phyloP scores from a whole-genome alignment of 2,888 invertebrate genomes.

The Camptogramma bilineatum region DNA sequence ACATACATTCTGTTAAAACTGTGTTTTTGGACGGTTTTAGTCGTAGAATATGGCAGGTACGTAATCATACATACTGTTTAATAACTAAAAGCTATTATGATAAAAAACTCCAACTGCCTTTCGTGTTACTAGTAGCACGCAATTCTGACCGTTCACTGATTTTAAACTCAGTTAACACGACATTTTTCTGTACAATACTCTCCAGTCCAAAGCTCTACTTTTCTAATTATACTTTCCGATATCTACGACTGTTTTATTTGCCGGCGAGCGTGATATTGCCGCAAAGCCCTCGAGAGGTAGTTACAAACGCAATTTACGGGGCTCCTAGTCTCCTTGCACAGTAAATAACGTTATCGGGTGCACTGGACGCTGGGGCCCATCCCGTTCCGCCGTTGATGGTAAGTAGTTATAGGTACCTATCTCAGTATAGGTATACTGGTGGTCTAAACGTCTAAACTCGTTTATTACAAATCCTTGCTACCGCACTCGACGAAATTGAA shows the following conservation, averaged over 20 bases:
- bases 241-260: slow-evolving; percentile 45
- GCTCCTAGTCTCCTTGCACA: slow-evolving; percentile 55
- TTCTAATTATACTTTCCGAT: slow-evolving; percentile 22
- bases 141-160: slow-evolving; percentile 1
- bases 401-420: slow-evolving; percentile 8
- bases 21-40: background rate
- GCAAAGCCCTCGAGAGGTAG: slow-evolving; percentile 62
- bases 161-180: background rate
- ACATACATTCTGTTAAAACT: background rate
- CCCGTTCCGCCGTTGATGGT: slow-evolving; percentile 22
- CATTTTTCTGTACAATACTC: slow-evolving; percentile 5
- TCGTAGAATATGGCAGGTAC: background rate
- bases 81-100: slow-evolving; percentile 4
- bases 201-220: slow-evolving; percentile 14
- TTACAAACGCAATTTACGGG: slow-evolving; percentile 75
- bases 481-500: slow-evolving; percentile 23
- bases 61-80: slow-evolving; percentile 1
- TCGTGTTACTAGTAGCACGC: background rate
- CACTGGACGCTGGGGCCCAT: slow-evolving; percentile 52
- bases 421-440: slow-evolving; percentile 18
- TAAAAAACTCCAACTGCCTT: background rate
- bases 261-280: slow-evolving; percentile 59
- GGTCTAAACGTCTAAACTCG: slow-evolving; percentile 16
- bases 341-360: slow-evolving; percentile 73
- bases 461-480: slow-evolving; percentile 24